Conservation (phyloP, 2,888 invertebrate genomes). For the Dyspetes luteomarginatus region DNA sequence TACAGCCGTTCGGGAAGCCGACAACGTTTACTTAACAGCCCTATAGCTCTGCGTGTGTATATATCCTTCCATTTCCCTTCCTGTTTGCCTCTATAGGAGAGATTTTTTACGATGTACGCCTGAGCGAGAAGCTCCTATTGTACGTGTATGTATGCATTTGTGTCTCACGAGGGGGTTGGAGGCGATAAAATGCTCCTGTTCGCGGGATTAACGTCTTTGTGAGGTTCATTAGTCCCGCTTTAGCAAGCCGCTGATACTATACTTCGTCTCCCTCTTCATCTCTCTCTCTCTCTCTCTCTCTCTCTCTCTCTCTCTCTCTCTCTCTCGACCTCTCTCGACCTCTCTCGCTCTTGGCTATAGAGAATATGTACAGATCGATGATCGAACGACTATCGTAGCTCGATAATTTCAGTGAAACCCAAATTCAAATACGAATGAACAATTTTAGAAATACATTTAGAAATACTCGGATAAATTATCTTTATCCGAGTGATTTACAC, state of each 20-base stretch:
- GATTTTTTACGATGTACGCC: slow-evolving; percentile 62
- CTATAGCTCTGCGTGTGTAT: slow-evolving; percentile 40
- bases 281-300: slow-evolving; percentile 11
- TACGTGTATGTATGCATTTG: neutral
- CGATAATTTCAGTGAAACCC: slow-evolving; percentile 32
- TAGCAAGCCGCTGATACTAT: slow-evolving; percentile 27
- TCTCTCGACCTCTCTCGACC: slow-evolving; percentile 31
- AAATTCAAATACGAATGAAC: slow-evolving; percentile 19
- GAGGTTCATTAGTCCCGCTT: slow-evolving; percentile 73
- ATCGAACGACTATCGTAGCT: slow-evolving; percentile 59
- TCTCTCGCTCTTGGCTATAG: slow-evolving; percentile 3
- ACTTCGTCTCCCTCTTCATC: neutral
- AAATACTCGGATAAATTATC: slow-evolving; percentile 19
- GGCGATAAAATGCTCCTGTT: slow-evolving; percentile 80
- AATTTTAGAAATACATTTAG: neutral
- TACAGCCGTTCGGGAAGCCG: slow-evolving; percentile 70
- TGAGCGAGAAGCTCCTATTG: slow-evolving; percentile 32
- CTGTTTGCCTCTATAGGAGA: slow-evolving; percentile 2
- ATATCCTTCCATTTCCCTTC: neutral
- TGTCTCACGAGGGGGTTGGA: slow-evolving; percentile 76
- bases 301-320: slow-evolving; percentile 1
- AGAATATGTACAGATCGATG: slow-evolving; percentile 61
- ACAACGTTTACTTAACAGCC: slow-evolving; percentile 74
- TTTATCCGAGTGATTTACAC: too few relatives aligned
- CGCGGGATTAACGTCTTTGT: slow-evolving; percentile 79